Evolutionary conservation across 2,888 invertebrate genomes (phyloP).

Genomic region (Mylabris sibirica): DNA sequence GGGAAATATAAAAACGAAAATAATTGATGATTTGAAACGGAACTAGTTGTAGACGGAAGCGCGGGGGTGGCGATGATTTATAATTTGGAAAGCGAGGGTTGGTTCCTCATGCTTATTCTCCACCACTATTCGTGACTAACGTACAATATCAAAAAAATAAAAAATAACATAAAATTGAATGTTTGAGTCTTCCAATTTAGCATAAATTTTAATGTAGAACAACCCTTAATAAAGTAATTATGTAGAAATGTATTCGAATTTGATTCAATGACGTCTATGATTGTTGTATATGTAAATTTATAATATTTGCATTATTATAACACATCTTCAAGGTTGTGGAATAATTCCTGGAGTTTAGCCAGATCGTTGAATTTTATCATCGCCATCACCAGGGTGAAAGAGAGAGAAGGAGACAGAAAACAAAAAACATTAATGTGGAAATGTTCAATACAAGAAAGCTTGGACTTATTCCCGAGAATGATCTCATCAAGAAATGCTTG

Average conservation of each 20-base stretch:
- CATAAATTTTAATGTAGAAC: neutral
- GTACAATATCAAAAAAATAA: neutral
- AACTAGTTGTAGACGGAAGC: neutral
- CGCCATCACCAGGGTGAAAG: too few relatives aligned
- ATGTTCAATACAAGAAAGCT: neutral
- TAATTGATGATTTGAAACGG: constrained; percentile 1
- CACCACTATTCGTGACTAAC: neutral
- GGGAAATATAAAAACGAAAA: neutral
- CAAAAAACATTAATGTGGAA: neutral
- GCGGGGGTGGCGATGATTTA: constrained; percentile 7
- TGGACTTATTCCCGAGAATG: neutral
- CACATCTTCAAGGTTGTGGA: neutral
- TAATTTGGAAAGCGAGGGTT: neutral
- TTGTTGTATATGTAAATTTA: neutral
- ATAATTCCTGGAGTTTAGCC: neutral
- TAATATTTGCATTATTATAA: neutral
- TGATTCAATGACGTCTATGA: neutral
- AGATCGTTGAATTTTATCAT: neutral
- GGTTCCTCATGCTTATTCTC: neutral
- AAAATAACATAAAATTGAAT: neutral
- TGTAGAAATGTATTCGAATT: neutral
- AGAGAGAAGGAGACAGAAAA: too few relatives aligned
- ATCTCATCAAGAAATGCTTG: neutral
- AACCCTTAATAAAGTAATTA: neutral
- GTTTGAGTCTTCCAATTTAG: neutral